A percentile compares a stretch with the other conserved stretches of the same genome.
Conservation (phyloP, 2,113 vertebrate genomes). For the Trichomycterus rosablanca region DNA sequence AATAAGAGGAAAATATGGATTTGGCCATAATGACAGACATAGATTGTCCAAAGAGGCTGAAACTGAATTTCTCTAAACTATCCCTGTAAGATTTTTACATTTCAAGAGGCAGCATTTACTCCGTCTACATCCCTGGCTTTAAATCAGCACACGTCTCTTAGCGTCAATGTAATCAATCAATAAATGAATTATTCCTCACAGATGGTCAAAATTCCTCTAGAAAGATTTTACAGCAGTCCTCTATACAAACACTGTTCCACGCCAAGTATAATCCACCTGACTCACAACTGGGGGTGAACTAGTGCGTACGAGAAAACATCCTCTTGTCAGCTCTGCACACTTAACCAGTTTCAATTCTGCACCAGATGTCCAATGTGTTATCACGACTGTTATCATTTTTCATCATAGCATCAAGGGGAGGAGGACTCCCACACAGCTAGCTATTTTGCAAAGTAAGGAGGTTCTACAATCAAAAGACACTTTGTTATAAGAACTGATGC, state of each 20-base stretch:
- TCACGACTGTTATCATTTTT: conserved; percentile 80
- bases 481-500: background rate
- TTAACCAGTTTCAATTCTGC: conserved; percentile 56
- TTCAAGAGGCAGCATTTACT: no score
- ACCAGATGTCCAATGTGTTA: conserved; percentile 84
- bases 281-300: conserved; percentile 42
- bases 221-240: background rate
- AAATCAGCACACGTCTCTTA: background rate
- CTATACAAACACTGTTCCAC: background rate
- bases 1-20: no score
- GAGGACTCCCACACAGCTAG: conserved; percentile 60
- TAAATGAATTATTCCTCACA: no score
- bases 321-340: conserved; percentile 56
- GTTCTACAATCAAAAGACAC: conserved; percentile 18
- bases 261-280: conserved; percentile 46
- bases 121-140: no score
- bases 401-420: conserved; percentile 72
- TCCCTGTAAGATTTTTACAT: no score
- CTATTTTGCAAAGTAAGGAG: conserved; percentile 71
- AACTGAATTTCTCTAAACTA: no score
- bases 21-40: no score
- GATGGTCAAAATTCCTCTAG: no score
- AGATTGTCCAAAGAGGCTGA: no score
- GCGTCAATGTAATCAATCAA: no score
- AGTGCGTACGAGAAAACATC: conserved; percentile 62